Conservation (phyloP, 2,113 vertebrate genomes). For the Cervus canadensis region DNA sequence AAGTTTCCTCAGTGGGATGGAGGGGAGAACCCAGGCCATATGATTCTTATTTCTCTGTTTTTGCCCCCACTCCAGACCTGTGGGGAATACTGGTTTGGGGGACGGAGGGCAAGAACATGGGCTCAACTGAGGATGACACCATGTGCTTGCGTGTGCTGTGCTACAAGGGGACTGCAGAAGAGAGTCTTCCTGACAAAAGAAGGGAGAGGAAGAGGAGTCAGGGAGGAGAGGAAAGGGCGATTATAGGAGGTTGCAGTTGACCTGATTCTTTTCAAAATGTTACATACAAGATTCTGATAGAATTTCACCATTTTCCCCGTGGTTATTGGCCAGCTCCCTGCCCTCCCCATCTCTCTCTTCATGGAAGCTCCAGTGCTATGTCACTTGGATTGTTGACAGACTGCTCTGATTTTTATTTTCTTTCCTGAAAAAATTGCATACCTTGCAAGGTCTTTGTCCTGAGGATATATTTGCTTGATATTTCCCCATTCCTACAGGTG, state of each 20-base stretch:
- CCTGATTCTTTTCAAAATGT: background rate
- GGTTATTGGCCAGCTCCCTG: accelerated
- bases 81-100: background rate
- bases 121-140: accelerated
- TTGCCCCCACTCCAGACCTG: background rate
- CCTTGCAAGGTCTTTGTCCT: background rate
- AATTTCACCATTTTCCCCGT: background rate
- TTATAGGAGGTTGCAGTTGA: background rate
- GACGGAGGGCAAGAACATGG: background rate
- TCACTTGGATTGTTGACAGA: background rate
- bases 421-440: background rate
- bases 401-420: background rate
- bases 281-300: background rate
- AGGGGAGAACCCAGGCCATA: background rate
- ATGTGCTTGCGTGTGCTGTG: background rate
- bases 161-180: background rate
- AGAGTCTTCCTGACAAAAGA: background rate
- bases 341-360: accelerated
- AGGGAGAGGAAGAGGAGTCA: background rate
- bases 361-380: background rate
- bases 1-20: background rate
- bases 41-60: background rate
- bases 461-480: background rate
- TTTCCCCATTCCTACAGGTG: constrained; percentile 20
- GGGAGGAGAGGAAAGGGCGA: background rate